Percentiles rank a stretch among this genome's conserved stretches.
Evolutionary conservation across 1,140 invertebrate genomes (phyloP).

Genomic region (Antheraea pernyi): DNA sequence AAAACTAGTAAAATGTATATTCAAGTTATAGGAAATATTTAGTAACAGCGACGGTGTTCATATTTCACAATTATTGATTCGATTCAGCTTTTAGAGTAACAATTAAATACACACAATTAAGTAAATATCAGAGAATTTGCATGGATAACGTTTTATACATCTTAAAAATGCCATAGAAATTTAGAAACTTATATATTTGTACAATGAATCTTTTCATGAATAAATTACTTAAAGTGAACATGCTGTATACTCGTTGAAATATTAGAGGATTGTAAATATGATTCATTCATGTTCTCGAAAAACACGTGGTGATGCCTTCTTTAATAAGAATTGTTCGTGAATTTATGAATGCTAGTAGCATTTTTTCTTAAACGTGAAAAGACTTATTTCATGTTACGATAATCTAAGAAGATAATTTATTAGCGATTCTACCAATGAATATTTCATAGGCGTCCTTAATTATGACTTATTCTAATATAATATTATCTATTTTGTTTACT

Average conservation of each 20-base stretch:
- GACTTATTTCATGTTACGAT: not conserved
- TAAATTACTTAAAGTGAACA: not conserved
- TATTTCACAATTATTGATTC: not conserved
- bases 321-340: not conserved
- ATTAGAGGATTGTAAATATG: not conserved
- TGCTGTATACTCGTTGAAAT: not conserved
- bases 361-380: not conserved
- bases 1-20: no score
- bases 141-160: not conserved
- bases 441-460: not conserved
- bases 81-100: not conserved
- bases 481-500: not conserved
- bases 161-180: not conserved
- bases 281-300: not conserved
- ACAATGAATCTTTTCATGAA: not conserved
- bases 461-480: not conserved
- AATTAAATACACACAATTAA: not conserved
- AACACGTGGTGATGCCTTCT: not conserved
- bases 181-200: not conserved
- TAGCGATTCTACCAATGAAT: no score
- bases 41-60: not conserved
- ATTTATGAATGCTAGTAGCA: not conserved
- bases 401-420: no score
- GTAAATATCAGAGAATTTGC: not conserved
- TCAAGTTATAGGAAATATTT: not conserved